These are phyloP conservation scores for Ceratoteleas bidentatus DNA, from an alignment of 1,140 invertebrate genomes.

Conservation along the genomic window DNA sequence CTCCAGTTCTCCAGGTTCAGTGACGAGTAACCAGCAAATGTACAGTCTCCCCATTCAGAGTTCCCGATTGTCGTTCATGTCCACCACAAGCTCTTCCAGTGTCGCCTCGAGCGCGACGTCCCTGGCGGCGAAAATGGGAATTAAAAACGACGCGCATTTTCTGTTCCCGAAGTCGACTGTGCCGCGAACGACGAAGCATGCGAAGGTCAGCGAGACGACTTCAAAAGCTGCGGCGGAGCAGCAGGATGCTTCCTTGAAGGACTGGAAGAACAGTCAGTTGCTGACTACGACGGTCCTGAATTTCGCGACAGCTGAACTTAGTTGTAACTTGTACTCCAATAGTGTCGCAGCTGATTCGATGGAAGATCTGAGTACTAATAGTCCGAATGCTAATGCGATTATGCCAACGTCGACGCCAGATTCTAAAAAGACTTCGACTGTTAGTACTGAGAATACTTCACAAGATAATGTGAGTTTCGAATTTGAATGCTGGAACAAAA, in stretches of 20 bases:
- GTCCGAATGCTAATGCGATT: conserved; percentile 16
- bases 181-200: conserved; percentile 63
- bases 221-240: conserved; percentile 48
- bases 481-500: no score
- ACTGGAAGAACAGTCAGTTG: conserved; percentile 75
- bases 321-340: conserved; percentile 32
- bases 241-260: conserved; percentile 63
- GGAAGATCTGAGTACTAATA: conserved; percentile 38
- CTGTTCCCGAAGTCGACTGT: conserved; percentile 66
- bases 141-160: conserved; percentile 66
- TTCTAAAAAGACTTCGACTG: conserved; percentile 3
- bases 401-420: conserved; percentile 74
- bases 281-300: conserved; percentile 67
- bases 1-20: conserved; percentile 71
- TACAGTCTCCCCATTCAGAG: conserved; percentile 56
- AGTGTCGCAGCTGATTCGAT: conserved; percentile 53
- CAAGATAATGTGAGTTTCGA: conserved; percentile 22
- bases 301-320: conserved; percentile 66
- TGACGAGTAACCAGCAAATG: conserved; percentile 70
- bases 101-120: conserved; percentile 72
- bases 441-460: conserved; percentile 13
- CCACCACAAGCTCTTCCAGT: conserved; percentile 74
- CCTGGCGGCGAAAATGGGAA: conserved; percentile 48
- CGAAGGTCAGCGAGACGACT: conserved; percentile 53
- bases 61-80: conserved; percentile 72